phyloP scores from a whole-genome alignment of 92 coral and sea anemone species.

The Virgularia gustaviana region DNA sequence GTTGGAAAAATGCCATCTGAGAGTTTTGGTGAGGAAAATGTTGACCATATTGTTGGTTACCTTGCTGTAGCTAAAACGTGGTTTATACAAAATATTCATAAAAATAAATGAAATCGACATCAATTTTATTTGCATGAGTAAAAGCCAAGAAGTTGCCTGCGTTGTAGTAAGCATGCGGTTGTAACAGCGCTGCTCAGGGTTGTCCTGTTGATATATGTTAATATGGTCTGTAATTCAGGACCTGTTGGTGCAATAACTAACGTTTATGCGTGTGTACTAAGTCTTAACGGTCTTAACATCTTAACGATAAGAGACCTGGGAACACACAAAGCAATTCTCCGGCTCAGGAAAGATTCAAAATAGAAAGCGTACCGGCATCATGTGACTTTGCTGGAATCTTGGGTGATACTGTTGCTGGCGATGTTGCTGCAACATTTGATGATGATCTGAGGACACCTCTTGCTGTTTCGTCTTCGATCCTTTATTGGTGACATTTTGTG shows the following conservation, averaged over 20 bases:
- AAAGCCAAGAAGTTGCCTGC: too few species aligned
- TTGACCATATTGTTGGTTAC: constrained; percentile 24
- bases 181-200: too few species aligned
- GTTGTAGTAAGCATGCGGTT: too few species aligned
- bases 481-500: constrained; percentile 13
- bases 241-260: too few species aligned
- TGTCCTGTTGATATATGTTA: too few species aligned
- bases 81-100: not conserved
- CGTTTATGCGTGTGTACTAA: too few species aligned
- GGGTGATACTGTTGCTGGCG: constrained; percentile 27
- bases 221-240: too few species aligned
- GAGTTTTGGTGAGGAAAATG: constrained; percentile 28
- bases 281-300: too few species aligned
- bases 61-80: constrained; percentile 10
- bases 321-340: not conserved
- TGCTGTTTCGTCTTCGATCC: constrained; percentile 7
- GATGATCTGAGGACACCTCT: too few species aligned
- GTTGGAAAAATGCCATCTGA: constrained; percentile 29
- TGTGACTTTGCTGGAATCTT: constrained; percentile 11
- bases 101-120: not conserved
- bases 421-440: not conserved
- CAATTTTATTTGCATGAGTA: not conserved
- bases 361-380: constrained; percentile 12
- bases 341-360: not conserved
- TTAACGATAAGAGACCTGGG: too few species aligned